Base-by-base conservation (phyloP, 2,113 vertebrate genomes). In the Amphiprion ocellaris region DNA sequence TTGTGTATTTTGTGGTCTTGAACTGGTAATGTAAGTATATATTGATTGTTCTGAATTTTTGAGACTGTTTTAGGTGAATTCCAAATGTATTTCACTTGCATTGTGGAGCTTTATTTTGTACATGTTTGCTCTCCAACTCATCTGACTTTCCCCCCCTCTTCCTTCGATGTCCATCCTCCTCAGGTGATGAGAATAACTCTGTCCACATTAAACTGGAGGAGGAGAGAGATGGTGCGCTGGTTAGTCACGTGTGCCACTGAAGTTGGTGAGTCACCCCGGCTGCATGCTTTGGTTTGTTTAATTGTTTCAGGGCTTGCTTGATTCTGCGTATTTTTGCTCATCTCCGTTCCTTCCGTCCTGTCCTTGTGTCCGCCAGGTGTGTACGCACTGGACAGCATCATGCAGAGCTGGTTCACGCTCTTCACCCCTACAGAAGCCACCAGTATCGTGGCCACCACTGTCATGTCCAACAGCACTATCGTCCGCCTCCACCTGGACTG, bases 111-210 rank as follows among this genome's bases (percentile, higher is more conserved):
- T 46, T n/a, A 56, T 64, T 33, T 14, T 47, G 39, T 47, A 14
- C 46, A 3, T 46, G 14, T 49, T 53, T 55, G 14, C 2, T 66
- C 28, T 24, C 12, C 11, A 41, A 24, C 60, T 79, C 24, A 59
- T 21, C 19, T 24, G 16, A 47, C 59, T 10, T 4, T 16, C 8
- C 26, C 46, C 46, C 5, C 0, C 14, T 21, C 33, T 3, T n/a
- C 59, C 21, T 7, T 24, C 39, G 21, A 64, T 11, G 28, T 10
- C 41, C 21, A 60, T 54, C 75, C 0, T 0, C 14, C 78, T 44
- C 89, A 99, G 98, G 98, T 99, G 84, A 99, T 99, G 98, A 96
- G 98, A 87, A 99, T 99, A 97, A 99, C 98, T 8, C 93, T 99
- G 85, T 99, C 98, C 83, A 99, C 98, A 1, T 95, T 99, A 82